Conservation (phyloP, 92 coral and sea anemone species). For the Porites divaricata region DNA sequence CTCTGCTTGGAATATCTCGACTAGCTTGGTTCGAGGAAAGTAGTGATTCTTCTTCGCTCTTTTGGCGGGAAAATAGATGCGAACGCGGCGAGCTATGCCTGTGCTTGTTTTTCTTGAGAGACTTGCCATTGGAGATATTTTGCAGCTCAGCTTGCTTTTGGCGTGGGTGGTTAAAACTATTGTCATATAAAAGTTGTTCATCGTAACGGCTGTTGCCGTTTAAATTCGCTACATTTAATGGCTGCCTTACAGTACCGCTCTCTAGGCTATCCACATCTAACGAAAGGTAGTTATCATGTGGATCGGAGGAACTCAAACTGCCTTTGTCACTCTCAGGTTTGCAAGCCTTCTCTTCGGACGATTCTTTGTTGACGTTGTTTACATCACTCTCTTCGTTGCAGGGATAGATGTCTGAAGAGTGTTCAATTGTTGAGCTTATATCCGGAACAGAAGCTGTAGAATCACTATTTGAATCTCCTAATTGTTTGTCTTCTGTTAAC, state of each 20-base stretch:
- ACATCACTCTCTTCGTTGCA: not conserved
- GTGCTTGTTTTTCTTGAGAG: constrained; percentile 11
- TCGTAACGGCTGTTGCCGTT: constrained; percentile 6
- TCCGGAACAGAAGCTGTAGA: constrained; percentile 29
- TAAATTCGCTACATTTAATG: constrained; percentile 10
- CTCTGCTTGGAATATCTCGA: not conserved
- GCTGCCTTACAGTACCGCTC: constrained; percentile 5
- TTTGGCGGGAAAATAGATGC: constrained; percentile 48
- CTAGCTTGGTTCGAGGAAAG: constrained; percentile 20
- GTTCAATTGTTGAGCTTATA: constrained; percentile 11
- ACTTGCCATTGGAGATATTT: not conserved
- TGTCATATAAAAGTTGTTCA: constrained; percentile 8
- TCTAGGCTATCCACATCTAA: constrained; percentile 32
- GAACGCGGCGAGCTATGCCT: constrained; percentile 20
- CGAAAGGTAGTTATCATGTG: constrained; percentile 40
- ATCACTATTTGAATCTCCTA: constrained; percentile 9
- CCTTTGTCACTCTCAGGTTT: not conserved
- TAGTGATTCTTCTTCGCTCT: constrained; percentile 43
- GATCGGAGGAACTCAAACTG: constrained; percentile 30
- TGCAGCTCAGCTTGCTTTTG: not conserved
- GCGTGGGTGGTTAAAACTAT: constrained; percentile 5
- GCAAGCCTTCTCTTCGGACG: constrained; percentile 2
- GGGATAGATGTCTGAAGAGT: not conserved
- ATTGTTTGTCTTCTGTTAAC: not conserved
- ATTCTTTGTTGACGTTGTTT: not conserved